Percentiles rank a stretch among this genome's conserved stretches.
Conservation (phyloP, 2,888 invertebrate genomes). For the Zelleria hepariella region DNA sequence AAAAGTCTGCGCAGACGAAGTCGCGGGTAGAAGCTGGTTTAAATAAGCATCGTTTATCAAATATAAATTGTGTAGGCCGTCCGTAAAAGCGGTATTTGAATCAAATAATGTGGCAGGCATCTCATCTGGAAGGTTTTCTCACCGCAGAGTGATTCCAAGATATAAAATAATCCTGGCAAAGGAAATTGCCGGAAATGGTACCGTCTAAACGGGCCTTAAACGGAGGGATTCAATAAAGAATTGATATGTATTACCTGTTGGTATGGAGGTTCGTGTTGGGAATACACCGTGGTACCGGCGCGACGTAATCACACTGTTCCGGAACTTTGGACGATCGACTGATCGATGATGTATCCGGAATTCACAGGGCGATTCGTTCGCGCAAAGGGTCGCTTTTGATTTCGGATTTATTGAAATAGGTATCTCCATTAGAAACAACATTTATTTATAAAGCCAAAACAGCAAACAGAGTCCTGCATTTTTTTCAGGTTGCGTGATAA, state of each 20-base stretch:
- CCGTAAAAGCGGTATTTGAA: too few species aligned
- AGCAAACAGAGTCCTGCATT: neutral
- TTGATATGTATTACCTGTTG: conserved; percentile 37
- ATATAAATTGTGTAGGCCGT: too few species aligned
- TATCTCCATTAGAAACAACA: neutral
- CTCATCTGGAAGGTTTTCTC: too few species aligned
- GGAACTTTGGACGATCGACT: neutral
- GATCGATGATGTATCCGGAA: neutral
- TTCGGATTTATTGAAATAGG: neutral
- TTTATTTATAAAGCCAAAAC: neutral
- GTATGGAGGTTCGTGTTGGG: neutral
- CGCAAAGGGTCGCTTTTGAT: neutral
- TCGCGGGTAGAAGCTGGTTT: too few species aligned
- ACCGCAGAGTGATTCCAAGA: too few species aligned
- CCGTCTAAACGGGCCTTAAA: neutral
- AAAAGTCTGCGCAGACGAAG: too few species aligned
- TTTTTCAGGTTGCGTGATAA: neutral
- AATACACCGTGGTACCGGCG: neutral
- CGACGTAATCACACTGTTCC: neutral
- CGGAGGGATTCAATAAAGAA: conserved; percentile 44
- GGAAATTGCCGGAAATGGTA: neutral
- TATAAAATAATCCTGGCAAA: neutral
- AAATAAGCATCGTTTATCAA: too few species aligned
- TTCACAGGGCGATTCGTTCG: neutral
- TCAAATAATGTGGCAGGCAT: too few species aligned